Evolutionary conservation across 2,113 vertebrate species (phyloP), one percentile per base, ranked within the genome.

Genomic region (Tupaia chinensis): DNA sequence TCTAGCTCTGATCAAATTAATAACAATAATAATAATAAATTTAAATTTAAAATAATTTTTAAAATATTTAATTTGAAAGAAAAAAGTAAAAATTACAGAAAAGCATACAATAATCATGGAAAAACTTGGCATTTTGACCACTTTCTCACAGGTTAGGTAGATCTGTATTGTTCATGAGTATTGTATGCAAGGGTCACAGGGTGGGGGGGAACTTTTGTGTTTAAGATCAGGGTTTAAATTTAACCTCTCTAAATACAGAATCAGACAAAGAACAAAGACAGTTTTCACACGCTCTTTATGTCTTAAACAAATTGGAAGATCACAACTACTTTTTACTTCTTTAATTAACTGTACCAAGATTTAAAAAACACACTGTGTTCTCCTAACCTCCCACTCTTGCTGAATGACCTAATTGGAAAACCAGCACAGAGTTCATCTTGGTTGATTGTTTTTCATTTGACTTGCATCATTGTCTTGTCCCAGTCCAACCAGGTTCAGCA

Each of bases 401-500:
- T 27, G 82, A 78, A 78, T 0, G 23, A n/a, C 74, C 93, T 91
- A 81, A 92, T 66, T 92, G 84, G 78, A 82, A 97, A 90, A 65
- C 91, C 77, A 92, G 25, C 16, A n/a, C 69, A 78, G 53, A 88
- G 72, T 79, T 56, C 85, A 86, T 53, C 58, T 25, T 60, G 8
- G 82, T 44, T 85, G 74, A 74, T 70, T 74, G 34, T 85, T 81
- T 95, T 79, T 87, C 76, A 89, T 60, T 60, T 14, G 22, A 56
- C 54, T 78, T 74, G 7, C 6, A 29, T 44, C 72, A 44, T 7
- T 20, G 27, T 60, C 82, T 95, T 94, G 89, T 87, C 95, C 92
- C 32, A 70, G 72, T 88, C 73, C 80, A 87, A 66, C 66, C 15
- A 60, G 78, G 44, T 53, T 95, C 44, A 44, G 68, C 82, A 60